phyloP scores from a whole-genome alignment of 2,888 invertebrate species.

The Meliscaeva auricollis region DNA sequence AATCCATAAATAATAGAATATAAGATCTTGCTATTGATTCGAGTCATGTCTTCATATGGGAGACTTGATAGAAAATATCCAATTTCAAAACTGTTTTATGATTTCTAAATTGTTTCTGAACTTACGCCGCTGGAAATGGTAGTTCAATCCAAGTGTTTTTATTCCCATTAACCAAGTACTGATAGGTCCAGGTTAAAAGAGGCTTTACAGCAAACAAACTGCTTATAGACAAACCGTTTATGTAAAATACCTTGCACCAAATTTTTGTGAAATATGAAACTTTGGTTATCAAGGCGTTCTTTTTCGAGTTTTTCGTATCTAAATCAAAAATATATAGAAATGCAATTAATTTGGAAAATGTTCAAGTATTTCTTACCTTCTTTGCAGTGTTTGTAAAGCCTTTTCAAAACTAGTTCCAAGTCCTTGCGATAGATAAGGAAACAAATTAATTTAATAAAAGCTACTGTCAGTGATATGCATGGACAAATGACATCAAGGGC shows the following conservation, averaged over 20 bases:
- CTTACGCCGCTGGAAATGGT: slow-evolving; percentile 24
- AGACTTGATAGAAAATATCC: no score
- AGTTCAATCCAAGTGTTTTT: not conserved
- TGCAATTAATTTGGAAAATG: not conserved
- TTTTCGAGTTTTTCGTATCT: not conserved
- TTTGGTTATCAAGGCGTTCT: not conserved
- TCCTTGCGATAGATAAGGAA: slow-evolving; percentile 2
- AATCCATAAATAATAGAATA: not conserved
- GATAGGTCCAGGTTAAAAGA: not conserved
- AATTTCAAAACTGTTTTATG: no score
- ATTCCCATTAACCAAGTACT: not conserved
- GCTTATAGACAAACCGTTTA: not conserved
- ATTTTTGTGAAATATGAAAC: not conserved
- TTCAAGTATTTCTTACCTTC: not conserved
- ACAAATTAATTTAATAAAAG: slow-evolving; percentile 4
- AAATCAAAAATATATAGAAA: not conserved
- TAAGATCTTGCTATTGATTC: not conserved
- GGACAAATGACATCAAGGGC: not conserved
- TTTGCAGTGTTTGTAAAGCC: not conserved
- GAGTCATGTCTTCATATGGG: slow-evolving; percentile 10
- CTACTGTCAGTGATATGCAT: not conserved
- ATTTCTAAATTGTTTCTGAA: not conserved
- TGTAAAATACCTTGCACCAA: not conserved
- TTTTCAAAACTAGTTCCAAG: not conserved
- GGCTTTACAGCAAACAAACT: not conserved